Conservation (phyloP, 2,113 vertebrate genomes). For the Mirounga angustirostris region DNA sequence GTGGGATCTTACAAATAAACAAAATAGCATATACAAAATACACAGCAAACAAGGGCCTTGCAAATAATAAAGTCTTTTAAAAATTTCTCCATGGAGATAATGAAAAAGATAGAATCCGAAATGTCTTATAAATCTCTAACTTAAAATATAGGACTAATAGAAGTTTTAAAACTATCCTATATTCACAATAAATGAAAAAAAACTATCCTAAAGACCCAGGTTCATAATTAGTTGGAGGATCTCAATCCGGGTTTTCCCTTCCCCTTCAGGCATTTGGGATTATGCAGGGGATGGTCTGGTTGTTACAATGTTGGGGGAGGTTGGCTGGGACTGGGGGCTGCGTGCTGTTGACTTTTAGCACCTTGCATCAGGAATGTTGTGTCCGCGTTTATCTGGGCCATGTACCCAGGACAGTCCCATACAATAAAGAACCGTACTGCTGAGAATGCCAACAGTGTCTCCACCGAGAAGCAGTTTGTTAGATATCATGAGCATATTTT, state of each 20-base stretch:
- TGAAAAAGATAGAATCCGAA: constrained; percentile 3
- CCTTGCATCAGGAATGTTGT: neutral
- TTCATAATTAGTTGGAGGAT: neutral
- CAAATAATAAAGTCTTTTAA: constrained; percentile 29
- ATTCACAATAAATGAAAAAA: neutral
- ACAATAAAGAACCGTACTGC: neutral
- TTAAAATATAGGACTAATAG: neutral
- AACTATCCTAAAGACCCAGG: neutral
- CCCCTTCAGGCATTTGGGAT: neutral
- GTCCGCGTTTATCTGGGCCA: neutral
- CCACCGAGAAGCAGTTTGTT: neutral
- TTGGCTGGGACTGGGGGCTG: neutral
- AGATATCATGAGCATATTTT: neutral
- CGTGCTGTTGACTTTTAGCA: neutral
- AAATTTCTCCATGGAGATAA: neutral
- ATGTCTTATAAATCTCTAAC: neutral
- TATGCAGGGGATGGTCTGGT: neutral
- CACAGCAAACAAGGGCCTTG: neutral
- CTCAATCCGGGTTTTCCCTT: neutral
- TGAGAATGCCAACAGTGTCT: neutral
- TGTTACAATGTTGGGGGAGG: neutral
- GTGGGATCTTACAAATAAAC: neutral
- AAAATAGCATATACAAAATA: neutral
- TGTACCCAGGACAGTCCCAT: neutral
- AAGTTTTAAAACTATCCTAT: neutral